These are phyloP conservation scores for Anneissia japonica DNA, from an alignment of 35 echinoderm and acorn worm genomes.

Conservation along the genomic window DNA sequence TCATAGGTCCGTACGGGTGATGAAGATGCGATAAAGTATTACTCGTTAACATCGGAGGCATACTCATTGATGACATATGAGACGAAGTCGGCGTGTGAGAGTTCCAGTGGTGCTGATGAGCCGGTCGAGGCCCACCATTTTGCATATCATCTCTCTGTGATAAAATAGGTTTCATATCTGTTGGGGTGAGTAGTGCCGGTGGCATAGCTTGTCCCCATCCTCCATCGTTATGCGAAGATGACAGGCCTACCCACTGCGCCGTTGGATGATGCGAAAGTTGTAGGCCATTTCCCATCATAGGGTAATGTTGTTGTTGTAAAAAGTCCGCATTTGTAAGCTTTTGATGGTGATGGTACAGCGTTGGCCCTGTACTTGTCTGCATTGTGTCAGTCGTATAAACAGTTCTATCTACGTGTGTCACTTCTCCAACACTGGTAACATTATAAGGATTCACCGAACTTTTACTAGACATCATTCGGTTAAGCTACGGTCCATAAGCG, in stretches of 20 bases:
- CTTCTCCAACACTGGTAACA: neutral
- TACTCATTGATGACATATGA: neutral
- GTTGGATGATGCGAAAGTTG: neutral
- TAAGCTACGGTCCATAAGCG: neutral
- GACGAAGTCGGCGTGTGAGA: neutral
- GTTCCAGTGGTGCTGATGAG: neutral
- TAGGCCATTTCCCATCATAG: neutral
- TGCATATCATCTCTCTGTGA: neutral
- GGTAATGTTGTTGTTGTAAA: neutral
- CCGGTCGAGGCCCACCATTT: neutral
- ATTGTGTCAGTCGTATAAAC: neutral
- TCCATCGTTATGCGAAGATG: neutral
- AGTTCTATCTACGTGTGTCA: neutral
- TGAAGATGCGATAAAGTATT: neutral
- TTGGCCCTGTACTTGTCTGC: neutral
- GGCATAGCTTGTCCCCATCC: neutral
- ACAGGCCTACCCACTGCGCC: neutral
- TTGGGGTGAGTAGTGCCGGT: neutral
- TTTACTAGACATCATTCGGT: neutral
- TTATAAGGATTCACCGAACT: neutral
- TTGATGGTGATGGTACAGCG: neutral
- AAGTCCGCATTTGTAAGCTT: neutral
- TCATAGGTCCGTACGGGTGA: neutral
- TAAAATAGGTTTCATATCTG: neutral
- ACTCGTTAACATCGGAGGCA: neutral